Conservation (phyloP, 2,797 vertebrate genomes). For the Tauraco hartlaubi region DNA sequence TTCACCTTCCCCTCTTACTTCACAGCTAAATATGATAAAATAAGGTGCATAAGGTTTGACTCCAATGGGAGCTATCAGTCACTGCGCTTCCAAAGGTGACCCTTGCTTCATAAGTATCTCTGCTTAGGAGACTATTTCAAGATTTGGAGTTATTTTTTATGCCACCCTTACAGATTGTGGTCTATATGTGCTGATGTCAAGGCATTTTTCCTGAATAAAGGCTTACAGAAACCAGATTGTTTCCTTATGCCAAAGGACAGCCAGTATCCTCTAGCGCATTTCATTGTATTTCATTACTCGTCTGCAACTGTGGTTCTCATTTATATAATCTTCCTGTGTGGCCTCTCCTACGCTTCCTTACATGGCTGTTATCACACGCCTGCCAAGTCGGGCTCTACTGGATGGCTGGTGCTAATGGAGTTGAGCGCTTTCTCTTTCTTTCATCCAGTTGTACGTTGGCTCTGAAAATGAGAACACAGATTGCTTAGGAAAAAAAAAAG, state of each 20-base stretch:
- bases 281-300: constrained; percentile 30
- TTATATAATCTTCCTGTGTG: constrained; percentile 57
- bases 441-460: not conserved
- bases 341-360: constrained; percentile 32
- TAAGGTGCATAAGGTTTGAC: not conserved
- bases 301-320: constrained; percentile 36
- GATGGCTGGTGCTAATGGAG: not conserved
- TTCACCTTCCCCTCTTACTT: not conserved
- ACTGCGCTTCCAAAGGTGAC: not conserved
- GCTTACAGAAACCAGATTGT: constrained; percentile 40
- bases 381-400: not conserved
- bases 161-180: not conserved
- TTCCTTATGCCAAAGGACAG: constrained; percentile 47
- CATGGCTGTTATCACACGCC: constrained; percentile 18
- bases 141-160: not conserved
- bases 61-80: not conserved
- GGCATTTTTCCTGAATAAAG: constrained; percentile 31
- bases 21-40: not conserved
- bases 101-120: not conserved
- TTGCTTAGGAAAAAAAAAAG: not conserved
- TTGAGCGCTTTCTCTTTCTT: not conserved
- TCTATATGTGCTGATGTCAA: constrained; percentile 21
- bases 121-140: not conserved
- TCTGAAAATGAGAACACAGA: constrained; percentile 9
- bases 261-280: not conserved